These are phyloP conservation scores for Chalcosyrphus nemorum DNA, from an alignment of 2,888 invertebrate genomes.

Conservation along the genomic window DNA sequence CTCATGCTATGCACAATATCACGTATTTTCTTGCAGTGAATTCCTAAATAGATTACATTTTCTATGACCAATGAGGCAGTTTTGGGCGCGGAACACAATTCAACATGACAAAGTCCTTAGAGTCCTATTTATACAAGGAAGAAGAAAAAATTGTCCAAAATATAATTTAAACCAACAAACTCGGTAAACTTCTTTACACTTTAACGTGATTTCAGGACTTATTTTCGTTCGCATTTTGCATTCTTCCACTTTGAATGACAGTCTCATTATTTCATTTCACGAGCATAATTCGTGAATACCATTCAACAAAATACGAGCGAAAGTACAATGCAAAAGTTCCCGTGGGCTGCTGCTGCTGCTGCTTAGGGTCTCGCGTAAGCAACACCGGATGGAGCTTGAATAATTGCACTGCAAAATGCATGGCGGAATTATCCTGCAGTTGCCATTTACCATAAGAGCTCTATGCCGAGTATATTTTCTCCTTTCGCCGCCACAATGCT, in stretches of 20 bases:
- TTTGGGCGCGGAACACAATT: neutral
- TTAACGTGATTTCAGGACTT: neutral
- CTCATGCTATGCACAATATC: neutral
- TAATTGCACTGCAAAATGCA: slow-evolving; percentile 15
- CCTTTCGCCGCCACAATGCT: neutral
- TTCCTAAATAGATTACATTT: slow-evolving; percentile 17
- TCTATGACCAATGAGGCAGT: slow-evolving; percentile 8
- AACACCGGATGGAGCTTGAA: slow-evolving; percentile 3
- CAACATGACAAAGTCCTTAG: neutral
- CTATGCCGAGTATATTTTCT: too few relatives aligned
- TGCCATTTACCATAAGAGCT: neutral
- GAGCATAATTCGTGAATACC: slow-evolving; percentile 3
- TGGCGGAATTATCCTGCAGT: slow-evolving; percentile 5
- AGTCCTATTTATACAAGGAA: too few relatives aligned
- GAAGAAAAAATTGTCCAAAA: neutral
- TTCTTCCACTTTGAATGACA: slow-evolving; percentile 12
- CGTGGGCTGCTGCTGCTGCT: neutral
- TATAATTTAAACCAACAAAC: neutral
- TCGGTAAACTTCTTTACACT: neutral
- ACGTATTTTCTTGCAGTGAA: slow-evolving; percentile 8
- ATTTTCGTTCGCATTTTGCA: neutral
- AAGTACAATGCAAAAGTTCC: slow-evolving; percentile 11
- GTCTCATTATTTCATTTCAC: slow-evolving; percentile 12
- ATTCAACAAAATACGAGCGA: slow-evolving; percentile 7
- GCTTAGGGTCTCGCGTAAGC: neutral